Base-by-base conservation (phyloP, 2,797 vertebrate species). In the Sphaeramia orbicularis region DNA sequence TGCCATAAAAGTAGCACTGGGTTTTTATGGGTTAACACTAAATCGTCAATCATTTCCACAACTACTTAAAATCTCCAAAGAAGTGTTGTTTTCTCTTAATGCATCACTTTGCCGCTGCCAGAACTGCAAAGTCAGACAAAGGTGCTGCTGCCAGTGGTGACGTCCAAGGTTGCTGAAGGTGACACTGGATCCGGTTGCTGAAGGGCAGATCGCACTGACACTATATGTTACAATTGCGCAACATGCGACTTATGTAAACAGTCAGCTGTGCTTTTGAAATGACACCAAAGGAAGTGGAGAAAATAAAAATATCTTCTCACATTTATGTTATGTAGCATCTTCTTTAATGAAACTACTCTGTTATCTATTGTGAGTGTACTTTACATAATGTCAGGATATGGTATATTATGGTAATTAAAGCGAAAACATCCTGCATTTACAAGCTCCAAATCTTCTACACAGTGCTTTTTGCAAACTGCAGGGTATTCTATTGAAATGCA, bases 151-250 rank as follows among this genome's bases (percentile, higher is more conserved):
- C 60, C 60, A 62, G 74, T 68, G 53, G 50, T 63, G 19, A 74
- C 59, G 36, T 52, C 58, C 78, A 89, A 86, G 85, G 84, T 85
- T 65, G 36, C 63, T 72, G 52, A 66, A 54, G 38, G 57, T 61
- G 59, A 72, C 71, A 74, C 48, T 56, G 78, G 81, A 86, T 92
- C 88, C 41, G 40, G 75, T 89, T 86, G 40, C 88, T 76, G 44
- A 79, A 79, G 66, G 67, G 36, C 73, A 78, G 60, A 62, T 47
- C 42, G 27, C 30, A 41, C 38, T 69, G 50, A n/a, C 19, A 53
- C 37, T 42, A 49, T 47, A 65, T 72, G 63, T 69, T 57, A 51
- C 18, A 54, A 37, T 37, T 48, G 14, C 30, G 14, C 5, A 41
- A 12, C 40, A 14, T 6, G 2, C 7, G 13, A 13, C 40, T 32